Percentiles rank a stretch among this genome's conserved stretches.
Conservation (phyloP, 2,113 vertebrate species). For the Tympanuchus pallidicinctus region DNA sequence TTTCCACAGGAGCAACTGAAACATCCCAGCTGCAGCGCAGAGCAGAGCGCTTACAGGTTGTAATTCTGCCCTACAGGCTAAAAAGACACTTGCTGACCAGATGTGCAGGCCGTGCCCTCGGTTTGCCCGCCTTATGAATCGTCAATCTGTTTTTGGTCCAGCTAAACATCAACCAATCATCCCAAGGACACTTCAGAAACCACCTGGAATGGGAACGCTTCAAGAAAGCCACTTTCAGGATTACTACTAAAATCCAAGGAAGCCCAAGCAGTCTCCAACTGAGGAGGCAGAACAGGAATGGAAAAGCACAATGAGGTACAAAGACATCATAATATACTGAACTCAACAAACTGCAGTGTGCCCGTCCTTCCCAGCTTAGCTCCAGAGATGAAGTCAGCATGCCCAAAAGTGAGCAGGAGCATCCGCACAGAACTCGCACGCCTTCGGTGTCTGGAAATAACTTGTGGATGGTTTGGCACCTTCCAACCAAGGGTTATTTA, state of each 20-base stretch:
- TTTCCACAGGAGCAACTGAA: background rate
- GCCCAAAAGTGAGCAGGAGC: background rate
- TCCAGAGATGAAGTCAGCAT: background rate
- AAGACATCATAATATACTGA: background rate
- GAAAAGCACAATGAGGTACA: background rate
- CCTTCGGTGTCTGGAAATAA: background rate
- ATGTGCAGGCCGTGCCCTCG: background rate
- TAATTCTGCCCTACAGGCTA: background rate
- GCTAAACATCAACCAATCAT: background rate
- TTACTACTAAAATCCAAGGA: background rate
- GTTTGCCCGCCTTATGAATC: background rate
- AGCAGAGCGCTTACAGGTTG: background rate
- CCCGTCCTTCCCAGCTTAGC: background rate
- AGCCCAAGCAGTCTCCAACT: background rate
- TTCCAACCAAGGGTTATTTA: background rate
- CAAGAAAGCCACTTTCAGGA: background rate
- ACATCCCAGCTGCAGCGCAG: rapidly evolving
- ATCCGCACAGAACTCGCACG: background rate
- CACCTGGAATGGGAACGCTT: background rate
- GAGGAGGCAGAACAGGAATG: background rate
- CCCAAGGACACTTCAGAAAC: background rate
- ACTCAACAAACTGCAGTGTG: background rate
- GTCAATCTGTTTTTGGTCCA: background rate
- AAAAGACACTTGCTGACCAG: background rate
- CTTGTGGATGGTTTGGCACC: background rate